Base-by-base conservation (phyloP, 2,797 vertebrate species). In the Myiothlypis coronata region DNA sequence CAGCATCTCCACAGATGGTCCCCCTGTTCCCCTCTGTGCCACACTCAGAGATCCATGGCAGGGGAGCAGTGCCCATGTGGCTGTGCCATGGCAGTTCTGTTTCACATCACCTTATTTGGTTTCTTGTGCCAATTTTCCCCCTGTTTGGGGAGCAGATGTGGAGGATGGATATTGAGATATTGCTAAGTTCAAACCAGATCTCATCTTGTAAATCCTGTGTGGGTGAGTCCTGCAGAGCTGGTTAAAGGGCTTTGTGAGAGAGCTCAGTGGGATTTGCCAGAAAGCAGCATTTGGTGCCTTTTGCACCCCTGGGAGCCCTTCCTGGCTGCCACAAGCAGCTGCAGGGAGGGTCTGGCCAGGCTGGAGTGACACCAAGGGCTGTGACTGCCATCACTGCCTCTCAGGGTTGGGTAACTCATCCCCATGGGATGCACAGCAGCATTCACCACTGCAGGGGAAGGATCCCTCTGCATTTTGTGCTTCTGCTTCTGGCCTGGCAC, bases 1-100 rank as follows among this genome's bases (percentile, higher is more conserved):
- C 8, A 41, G 55, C 10, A 27, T 4, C 47, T 16, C 10, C 61
- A 22, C 14, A 23, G 57, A 21, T 12, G 19, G 9, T n/a, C 2
- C 12, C 17, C 8, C 30, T 32, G n/a, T 52, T 21, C 60, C 10
- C 9, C 17, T 6, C 30, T 26, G n/a, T 52, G 30, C 60, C 10
- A 1, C 35, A 6, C 16, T 1, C 3, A 3, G 17, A 26, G 22
- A 0, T 16, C 0, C 0, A 12, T 41, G 60, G 4, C 63, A n/a
- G 37, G 4, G 17, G 9, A 46, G 20, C 41, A n/a, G 9, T 23
- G 14, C 27, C 34, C 13, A 0, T 43, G 0, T 2, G 4, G 5
- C 18, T 34, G 27, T 52, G 64, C 52, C 4, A 0, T 1, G 39
- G 49, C 30, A 5, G 2, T 44, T 57, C 49, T 67, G 28, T 13